Percentiles rank a stretch among this genome's conserved stretches.
These are phyloP conservation scores for Lacanobia wlatinum DNA, from an alignment of 2,888 invertebrate genomes.

Conservation along the genomic window DNA sequence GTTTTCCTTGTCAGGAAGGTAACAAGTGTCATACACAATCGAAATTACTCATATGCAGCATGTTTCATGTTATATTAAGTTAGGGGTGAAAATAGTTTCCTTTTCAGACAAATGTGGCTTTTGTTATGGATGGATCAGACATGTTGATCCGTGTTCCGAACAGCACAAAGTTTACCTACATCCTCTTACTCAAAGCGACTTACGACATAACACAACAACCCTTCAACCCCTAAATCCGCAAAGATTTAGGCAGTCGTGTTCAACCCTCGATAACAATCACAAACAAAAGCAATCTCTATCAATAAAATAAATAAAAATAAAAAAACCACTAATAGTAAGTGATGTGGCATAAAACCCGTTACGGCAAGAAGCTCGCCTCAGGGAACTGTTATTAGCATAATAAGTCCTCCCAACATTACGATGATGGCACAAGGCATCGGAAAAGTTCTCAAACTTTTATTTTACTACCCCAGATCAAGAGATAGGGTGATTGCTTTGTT, in stretches of 20 bases:
- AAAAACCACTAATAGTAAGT: slow-evolving; percentile 50
- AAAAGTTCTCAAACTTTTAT: slow-evolving; percentile 56
- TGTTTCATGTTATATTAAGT: not conserved
- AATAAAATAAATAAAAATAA: slow-evolving; percentile 47
- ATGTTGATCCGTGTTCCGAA: slow-evolving; percentile 8
- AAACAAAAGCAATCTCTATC: slow-evolving; percentile 51
- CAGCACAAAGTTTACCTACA: slow-evolving; percentile 2
- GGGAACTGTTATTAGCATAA: slow-evolving; percentile 57
- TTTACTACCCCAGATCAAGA: slow-evolving; percentile 54
- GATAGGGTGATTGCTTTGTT: slow-evolving; percentile 57
- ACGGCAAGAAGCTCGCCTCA: slow-evolving; percentile 30
- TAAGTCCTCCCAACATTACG: slow-evolving; percentile 44
- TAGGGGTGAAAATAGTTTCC: not conserved
- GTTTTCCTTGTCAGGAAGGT: not conserved
- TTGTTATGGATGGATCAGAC: not conserved
- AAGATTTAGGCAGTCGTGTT: slow-evolving; percentile 19
- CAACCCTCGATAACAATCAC: slow-evolving; percentile 27
- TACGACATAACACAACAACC: slow-evolving; percentile 18
- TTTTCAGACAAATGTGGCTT: not conserved
- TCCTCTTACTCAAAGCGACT: not conserved
- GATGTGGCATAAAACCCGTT: slow-evolving; percentile 53
- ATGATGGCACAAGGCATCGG: slow-evolving; percentile 42
- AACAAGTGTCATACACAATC: not conserved
- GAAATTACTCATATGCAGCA: not conserved
- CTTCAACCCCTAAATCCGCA: slow-evolving; percentile 8